Conservation (phyloP, 2,888 invertebrate species). For the Cheilosia grossa region DNA sequence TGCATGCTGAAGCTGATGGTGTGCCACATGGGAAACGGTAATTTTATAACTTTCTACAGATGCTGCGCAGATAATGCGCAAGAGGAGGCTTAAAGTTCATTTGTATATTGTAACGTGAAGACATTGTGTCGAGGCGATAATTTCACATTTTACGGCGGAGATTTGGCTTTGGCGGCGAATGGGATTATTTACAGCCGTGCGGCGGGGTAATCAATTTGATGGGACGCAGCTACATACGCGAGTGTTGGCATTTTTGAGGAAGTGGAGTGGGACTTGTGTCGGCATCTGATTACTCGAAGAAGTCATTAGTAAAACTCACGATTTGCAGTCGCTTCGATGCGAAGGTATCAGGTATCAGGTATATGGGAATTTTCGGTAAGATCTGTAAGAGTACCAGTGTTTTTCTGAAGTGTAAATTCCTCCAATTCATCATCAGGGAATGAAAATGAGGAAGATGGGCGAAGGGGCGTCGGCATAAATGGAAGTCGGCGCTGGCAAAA, state of each 20-base stretch:
- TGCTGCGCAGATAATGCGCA: constrained; percentile 36
- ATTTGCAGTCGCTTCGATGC: not conserved
- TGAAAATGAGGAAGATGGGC: too few relatives aligned
- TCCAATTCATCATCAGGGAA: too few relatives aligned
- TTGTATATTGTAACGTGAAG: constrained; percentile 40
- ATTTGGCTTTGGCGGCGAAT: constrained; percentile 24
- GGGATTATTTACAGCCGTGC: not conserved
- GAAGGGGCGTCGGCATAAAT: too few relatives aligned
- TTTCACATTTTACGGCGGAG: constrained; percentile 29
- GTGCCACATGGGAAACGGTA: constrained; percentile 43
- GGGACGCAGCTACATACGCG: not conserved
- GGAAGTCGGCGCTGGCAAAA: too few relatives aligned
- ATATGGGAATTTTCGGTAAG: not conserved
- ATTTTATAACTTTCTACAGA: constrained; percentile 62
- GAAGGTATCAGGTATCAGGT: not conserved
- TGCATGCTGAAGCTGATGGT: constrained; percentile 28
- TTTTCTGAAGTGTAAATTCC: too few relatives aligned
- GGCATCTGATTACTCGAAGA: constrained; percentile 1
- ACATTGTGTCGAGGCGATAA: constrained; percentile 51
- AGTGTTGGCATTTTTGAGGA: not conserved
- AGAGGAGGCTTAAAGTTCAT: constrained; percentile 29
- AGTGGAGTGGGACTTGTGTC: not conserved
- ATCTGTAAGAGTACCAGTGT: too few relatives aligned
- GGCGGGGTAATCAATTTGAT: constrained; percentile 37
- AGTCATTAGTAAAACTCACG: not conserved